phyloP scores from a whole-genome alignment of 1,140 invertebrate species.

The Drosophila teissieri region DNA sequence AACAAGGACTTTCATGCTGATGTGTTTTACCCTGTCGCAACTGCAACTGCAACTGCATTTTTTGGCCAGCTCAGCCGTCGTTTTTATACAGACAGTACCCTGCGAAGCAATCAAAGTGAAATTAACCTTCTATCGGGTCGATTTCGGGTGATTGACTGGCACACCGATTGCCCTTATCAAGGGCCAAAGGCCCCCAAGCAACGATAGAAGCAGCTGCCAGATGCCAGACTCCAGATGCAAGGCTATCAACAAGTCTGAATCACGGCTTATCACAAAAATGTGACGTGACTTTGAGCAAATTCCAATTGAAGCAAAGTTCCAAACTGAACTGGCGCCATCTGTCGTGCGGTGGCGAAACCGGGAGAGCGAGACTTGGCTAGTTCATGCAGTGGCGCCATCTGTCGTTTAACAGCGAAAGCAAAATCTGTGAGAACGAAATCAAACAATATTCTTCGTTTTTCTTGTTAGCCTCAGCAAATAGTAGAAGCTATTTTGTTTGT shows the following conservation, averaged over 20 bases:
- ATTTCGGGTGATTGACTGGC: slow-evolving; percentile 37
- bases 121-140: slow-evolving; percentile 29
- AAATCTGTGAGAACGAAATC: no score
- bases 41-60: slow-evolving; percentile 61
- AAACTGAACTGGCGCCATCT: not conserved
- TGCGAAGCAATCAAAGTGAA: not conserved
- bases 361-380: no score
- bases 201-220: slow-evolving; percentile 5
- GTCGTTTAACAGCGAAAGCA: no score
- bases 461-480: no score
- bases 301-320: not conserved
- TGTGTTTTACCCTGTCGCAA: slow-evolving; percentile 9
- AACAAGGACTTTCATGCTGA: slow-evolving; percentile 52
- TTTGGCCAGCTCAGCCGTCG: slow-evolving; percentile 17
- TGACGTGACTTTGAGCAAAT: slow-evolving; percentile 19
- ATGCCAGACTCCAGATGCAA: slow-evolving; percentile 8
- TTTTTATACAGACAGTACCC: slow-evolving; percentile 55
- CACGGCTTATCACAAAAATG: slow-evolving; percentile 28
- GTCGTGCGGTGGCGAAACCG: not conserved
- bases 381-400: no score
- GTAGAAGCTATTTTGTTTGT: no score
- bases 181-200: slow-evolving; percentile 22
- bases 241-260: slow-evolving; percentile 18
- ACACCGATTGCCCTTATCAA: slow-evolving; percentile 55
- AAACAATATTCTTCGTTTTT: no score